A percentile compares a stretch with the other conserved stretches of the same genome.
These are phyloP conservation scores for Thamnophis sirtalis DNA, from an alignment of 2,113 vertebrate species.

Conservation along the genomic window DNA sequence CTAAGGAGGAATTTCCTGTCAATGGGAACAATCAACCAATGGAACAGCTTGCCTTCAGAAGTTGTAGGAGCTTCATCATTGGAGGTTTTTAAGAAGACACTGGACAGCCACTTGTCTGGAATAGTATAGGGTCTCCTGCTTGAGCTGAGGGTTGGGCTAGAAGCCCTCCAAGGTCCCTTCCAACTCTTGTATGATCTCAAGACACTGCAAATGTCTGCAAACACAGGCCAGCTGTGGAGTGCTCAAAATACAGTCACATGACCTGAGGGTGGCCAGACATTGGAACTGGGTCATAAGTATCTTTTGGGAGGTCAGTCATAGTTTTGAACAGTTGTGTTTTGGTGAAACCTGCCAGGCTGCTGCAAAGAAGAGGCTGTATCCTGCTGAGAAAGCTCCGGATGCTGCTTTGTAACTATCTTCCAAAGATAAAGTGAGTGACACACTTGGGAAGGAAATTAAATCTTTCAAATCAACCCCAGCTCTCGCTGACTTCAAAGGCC, in stretches of 20 bases:
- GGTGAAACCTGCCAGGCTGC: not conserved
- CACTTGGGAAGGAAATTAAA: not conserved
- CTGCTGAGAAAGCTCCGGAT: not conserved
- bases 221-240: not conserved
- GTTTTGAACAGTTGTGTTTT: not conserved
- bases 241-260: not conserved
- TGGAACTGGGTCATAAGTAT: not conserved
- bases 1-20: not conserved
- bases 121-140: not conserved
- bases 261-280: not conserved
- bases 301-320: not conserved
- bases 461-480: not conserved
- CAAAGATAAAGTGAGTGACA: not conserved
- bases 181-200: not conserved
- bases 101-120: not conserved
- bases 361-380: not conserved
- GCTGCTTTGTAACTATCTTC: not conserved
- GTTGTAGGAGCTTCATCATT: not conserved
- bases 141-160: not conserved
- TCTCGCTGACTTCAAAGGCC: not conserved
- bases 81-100: not conserved
- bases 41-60: not conserved
- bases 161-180: not conserved
- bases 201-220: not conserved
- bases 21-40: not conserved